These are phyloP conservation scores for Leptinotarsa undecemlineata DNA, from an alignment of 1,140 invertebrate species.

Conservation along the genomic window DNA sequence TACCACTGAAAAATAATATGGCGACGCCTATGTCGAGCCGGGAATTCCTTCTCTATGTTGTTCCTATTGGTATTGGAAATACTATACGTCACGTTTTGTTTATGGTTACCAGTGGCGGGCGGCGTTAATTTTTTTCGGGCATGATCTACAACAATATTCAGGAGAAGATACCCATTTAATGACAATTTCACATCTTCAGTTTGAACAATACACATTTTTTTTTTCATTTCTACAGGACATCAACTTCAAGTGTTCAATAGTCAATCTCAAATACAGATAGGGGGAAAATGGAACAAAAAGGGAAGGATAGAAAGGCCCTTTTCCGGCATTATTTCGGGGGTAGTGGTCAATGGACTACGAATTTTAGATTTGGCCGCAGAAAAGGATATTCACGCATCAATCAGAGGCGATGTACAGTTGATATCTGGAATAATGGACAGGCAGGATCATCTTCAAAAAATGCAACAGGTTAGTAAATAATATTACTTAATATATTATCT, in stretches of 20 bases:
- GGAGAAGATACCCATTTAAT: no score
- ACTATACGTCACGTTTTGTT: no score
- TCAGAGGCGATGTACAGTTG: slow-evolving; percentile 74
- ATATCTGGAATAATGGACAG: slow-evolving; percentile 73
- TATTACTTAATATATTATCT: slow-evolving; percentile 30
- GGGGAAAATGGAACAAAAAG: slow-evolving; percentile 80
- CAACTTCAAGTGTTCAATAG: slow-evolving; percentile 91
- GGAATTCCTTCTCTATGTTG: no score
- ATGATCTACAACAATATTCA: no score
- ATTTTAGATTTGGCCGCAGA: slow-evolving; percentile 84
- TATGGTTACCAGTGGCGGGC: no score
- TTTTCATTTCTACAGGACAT: slow-evolving; percentile 63
- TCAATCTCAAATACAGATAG: slow-evolving; percentile 88
- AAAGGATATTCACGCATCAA: slow-evolving; percentile 72
- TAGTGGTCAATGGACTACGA: slow-evolving; percentile 84
- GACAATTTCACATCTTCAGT: no score
- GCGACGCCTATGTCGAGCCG: no score
- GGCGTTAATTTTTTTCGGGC: no score
- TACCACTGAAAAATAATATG: no score
- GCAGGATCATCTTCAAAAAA: slow-evolving; percentile 72
- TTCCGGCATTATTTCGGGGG: slow-evolving; percentile 83
- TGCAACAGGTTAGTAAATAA: slow-evolving; percentile 72
- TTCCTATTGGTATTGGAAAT: no score
- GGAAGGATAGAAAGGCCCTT: slow-evolving; percentile 79
- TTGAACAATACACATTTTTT: neutral